phyloP scores from a whole-genome alignment of 2,797 vertebrate species.

The Siniperca obscura region DNA sequence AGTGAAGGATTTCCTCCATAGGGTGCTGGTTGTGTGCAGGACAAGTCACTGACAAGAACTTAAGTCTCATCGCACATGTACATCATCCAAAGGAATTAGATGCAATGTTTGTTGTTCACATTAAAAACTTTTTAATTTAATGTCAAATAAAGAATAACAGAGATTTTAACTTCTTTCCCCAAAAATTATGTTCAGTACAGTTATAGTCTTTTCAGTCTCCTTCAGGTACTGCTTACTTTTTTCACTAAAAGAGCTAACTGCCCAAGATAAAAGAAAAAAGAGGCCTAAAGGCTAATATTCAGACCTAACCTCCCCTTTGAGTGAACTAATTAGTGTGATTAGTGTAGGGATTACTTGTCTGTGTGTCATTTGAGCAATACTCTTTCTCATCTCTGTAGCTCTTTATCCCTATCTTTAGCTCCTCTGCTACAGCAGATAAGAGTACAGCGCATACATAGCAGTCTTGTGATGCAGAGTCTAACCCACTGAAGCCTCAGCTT shows the following conservation, averaged over 20 bases:
- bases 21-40: not conserved
- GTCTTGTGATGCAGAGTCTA: conserved; percentile 53
- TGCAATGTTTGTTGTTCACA: not conserved
- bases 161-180: not conserved
- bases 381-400: conserved; percentile 60
- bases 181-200: too few relatives aligned
- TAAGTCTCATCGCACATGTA: not conserved
- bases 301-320: conserved; percentile 44
- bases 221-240: not conserved
- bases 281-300: conserved; percentile 55
- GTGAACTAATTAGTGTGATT: conserved; percentile 74
- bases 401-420: conserved; percentile 65
- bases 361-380: conserved; percentile 61
- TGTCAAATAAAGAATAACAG: not conserved
- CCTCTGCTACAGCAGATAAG: conserved; percentile 66
- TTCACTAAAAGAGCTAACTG: conserved; percentile 15
- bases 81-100: not conserved
- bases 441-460: conserved; percentile 38
- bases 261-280: conserved; percentile 56
- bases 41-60: not conserved
- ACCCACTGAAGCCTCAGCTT: conserved; percentile 26
- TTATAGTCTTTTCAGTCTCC: not conserved
- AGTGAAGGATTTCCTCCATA: not conserved
- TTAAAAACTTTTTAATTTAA: not conserved
- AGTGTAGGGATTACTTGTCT: conserved; percentile 70